Percentiles rank a stretch among this genome's conserved stretches.
phyloP scores from a whole-genome alignment of 2,113 vertebrate genomes.

The Notothenia coriiceps region DNA sequence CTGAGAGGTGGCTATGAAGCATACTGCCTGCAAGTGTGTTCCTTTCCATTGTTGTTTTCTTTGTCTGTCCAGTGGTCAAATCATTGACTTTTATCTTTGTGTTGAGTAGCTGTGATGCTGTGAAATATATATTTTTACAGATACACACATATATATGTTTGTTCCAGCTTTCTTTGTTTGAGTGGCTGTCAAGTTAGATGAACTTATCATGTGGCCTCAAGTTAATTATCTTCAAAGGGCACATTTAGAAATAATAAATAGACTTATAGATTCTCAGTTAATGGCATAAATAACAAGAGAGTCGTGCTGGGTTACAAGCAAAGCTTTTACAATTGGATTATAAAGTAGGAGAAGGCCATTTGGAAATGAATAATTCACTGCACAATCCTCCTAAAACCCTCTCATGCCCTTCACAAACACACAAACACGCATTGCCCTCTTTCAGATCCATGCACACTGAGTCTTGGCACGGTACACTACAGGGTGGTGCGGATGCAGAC shows the following conservation, averaged over 20 bases:
- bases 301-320: conserved; percentile 16
- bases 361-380: conserved; percentile 63
- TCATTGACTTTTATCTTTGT: background rate
- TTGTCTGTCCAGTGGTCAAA: background rate
- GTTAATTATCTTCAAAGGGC: background rate
- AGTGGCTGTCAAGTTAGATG: conserved; percentile 1
- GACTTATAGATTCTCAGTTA: conserved; percentile 18
- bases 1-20: background rate
- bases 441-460: conserved; percentile 23
- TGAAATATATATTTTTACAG: background rate
- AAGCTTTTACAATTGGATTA: conserved; percentile 51
- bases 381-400: conserved; percentile 46
- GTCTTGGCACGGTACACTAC: conserved; percentile 28
- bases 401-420: conserved; percentile 47
- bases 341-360: conserved; percentile 34
- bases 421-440: conserved; percentile 20
- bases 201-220: background rate
- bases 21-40: background rate
- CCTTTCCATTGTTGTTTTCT: background rate
- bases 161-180: background rate
- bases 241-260: conserved; percentile 31
- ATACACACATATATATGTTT: background rate
- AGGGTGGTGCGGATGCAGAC: conserved; percentile 36
- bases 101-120: background rate
- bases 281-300: conserved; percentile 37